Evolutionary conservation across 1,140 invertebrate species (phyloP).

Genomic region (Cataglyphis hispanica): DNA sequence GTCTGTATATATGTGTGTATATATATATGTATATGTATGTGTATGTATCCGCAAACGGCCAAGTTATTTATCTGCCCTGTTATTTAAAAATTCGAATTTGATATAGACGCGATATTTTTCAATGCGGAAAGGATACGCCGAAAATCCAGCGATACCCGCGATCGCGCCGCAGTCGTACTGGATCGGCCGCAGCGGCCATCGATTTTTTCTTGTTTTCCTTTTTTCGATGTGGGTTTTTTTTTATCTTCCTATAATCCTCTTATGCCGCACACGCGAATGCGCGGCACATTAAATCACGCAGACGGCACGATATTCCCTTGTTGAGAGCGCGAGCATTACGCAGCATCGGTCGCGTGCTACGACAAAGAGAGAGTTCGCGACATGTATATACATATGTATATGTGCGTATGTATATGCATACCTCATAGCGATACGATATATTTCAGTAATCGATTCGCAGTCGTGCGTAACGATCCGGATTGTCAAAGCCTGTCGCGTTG

Average conservation of each 20-base stretch:
- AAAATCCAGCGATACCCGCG: constrained; percentile 51
- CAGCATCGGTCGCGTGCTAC: constrained; percentile 52
- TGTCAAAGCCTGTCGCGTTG: constrained; percentile 14
- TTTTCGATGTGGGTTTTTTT: constrained; percentile 26
- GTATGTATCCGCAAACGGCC: constrained; percentile 7
- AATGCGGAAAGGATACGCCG: constrained; percentile 44
- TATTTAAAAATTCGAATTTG: constrained; percentile 44
- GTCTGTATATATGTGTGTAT: not conserved
- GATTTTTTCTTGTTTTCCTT: constrained; percentile 7
- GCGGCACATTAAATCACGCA: constrained; percentile 67
- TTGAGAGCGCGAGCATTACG: constrained; percentile 65
- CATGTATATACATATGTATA: not conserved
- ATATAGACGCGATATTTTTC: constrained; percentile 48
- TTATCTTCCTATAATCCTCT: constrained; percentile 62
- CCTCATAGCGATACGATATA: constrained; percentile 3
- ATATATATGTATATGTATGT: not conserved
- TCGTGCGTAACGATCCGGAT: constrained; percentile 59
- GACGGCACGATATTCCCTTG: constrained; percentile 66
- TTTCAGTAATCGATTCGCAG: constrained; percentile 55
- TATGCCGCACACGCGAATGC: constrained; percentile 55
- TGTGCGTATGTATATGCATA: not conserved
- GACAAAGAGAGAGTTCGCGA: constrained; percentile 36
- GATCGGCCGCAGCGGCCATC: constrained; percentile 6
- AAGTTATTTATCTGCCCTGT: constrained; percentile 54
- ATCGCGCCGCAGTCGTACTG: constrained; percentile 38